phyloP scores from a whole-genome alignment of 92 coral and sea anemone genomes.

The Desmophyllum pertusum region DNA sequence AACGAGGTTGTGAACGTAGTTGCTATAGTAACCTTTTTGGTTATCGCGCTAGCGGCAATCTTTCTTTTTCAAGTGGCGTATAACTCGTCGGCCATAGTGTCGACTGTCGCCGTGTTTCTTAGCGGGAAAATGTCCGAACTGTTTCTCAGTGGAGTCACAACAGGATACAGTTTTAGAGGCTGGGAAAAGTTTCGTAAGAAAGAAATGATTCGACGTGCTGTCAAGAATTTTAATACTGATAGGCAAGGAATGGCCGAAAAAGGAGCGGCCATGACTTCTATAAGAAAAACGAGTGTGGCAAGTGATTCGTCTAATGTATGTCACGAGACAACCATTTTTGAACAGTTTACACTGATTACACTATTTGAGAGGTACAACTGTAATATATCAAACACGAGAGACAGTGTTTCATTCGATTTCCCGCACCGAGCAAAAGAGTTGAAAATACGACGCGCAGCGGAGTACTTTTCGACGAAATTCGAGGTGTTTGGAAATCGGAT shows the following conservation, averaged over 20 bases:
- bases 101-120: constrained; percentile 48
- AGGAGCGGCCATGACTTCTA: not conserved
- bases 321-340: too few species aligned
- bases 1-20: too few species aligned
- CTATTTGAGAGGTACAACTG: too few species aligned
- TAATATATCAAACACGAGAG: too few species aligned
- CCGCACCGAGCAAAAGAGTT: too few species aligned
- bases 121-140: constrained; percentile 56
- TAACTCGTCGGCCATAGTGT: constrained; percentile 32
- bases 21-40: constrained; percentile 31
- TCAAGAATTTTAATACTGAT: constrained; percentile 1
- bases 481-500: too few species aligned
- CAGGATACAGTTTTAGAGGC: constrained; percentile 24
- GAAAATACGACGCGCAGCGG: too few species aligned
- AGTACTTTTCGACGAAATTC: too few species aligned
- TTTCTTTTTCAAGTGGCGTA: constrained; percentile 40
- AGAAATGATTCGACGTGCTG: not conserved
- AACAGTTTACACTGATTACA: too few species aligned
- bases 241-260: not conserved
- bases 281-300: too few species aligned
- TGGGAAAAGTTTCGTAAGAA: constrained; percentile 19
- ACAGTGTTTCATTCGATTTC: too few species aligned
- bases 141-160: constrained; percentile 43
- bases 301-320: too few species aligned
- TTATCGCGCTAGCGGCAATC: constrained; percentile 47